Evolutionary conservation across 2,888 invertebrate species (phyloP).

Genomic region (Protodeltote pygarga): DNA sequence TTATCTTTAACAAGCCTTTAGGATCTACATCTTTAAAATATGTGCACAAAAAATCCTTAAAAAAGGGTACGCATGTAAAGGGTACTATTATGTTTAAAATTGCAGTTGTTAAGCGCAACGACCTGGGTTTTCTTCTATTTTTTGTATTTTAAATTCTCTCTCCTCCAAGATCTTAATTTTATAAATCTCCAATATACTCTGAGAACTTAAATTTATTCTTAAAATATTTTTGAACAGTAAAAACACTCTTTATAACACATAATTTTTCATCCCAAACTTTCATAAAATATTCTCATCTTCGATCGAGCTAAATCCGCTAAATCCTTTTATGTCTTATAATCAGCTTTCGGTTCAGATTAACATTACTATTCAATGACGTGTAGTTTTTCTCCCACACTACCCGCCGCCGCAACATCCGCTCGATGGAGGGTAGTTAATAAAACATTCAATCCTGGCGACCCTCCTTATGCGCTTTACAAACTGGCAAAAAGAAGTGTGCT

Average conservation of each 20-base stretch:
- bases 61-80: too few species aligned
- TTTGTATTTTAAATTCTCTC: too few species aligned
- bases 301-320: conserved; percentile 23
- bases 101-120: too few species aligned
- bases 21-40: too few species aligned
- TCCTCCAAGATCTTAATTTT: too few species aligned
- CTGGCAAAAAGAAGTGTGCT: too few species aligned
- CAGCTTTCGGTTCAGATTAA: conserved; percentile 35
- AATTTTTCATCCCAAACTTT: too few species aligned
- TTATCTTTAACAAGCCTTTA: too few species aligned
- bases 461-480: conserved; percentile 47
- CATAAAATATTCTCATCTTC: conserved; percentile 9
- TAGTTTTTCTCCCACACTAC: conserved; percentile 20
- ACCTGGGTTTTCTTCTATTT: too few species aligned
- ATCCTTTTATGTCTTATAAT: conserved; percentile 31
- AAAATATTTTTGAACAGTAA: conserved; percentile 18
- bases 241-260: conserved; percentile 20
- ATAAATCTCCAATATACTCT: conserved; percentile 11
- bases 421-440: conserved; percentile 44
- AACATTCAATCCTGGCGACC: conserved; percentile 52
- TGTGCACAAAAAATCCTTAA: too few species aligned
- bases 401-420: conserved; percentile 25
- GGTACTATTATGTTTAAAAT: too few species aligned
- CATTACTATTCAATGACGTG: conserved; percentile 40
- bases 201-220: conserved; percentile 20